Evolutionary conservation across 2,797 vertebrate genomes (phyloP).

Genomic region (Hyperoplus lanceolatus): DNA sequence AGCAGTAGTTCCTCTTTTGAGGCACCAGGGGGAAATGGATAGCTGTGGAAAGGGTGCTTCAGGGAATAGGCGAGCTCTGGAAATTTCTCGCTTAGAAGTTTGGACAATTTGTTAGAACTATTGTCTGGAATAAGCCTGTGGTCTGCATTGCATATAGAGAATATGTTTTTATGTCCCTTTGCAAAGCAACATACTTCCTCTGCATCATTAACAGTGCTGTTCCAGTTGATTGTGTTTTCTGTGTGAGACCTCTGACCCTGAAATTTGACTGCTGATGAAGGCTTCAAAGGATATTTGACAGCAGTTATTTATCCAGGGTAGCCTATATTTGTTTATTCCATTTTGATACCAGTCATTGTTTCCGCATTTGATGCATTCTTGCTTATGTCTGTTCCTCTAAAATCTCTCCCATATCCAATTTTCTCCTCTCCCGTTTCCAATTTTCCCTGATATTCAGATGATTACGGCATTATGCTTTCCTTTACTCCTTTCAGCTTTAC

Average conservation of each 20-base stretch:
- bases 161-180: constrained; percentile 46
- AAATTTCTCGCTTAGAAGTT: constrained; percentile 62
- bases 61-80: constrained; percentile 68
- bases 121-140: constrained; percentile 39
- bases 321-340: constrained; percentile 73
- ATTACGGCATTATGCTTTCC: constrained; percentile 78
- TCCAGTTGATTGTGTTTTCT: constrained; percentile 63
- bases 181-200: constrained; percentile 51
- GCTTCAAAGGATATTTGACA: constrained; percentile 75
- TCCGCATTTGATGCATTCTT: constrained; percentile 78
- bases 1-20: constrained; percentile 82
- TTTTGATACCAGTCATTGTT: constrained; percentile 79
- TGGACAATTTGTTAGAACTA: constrained; percentile 43
- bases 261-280: constrained; percentile 69
- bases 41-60: constrained; percentile 83
- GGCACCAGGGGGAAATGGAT: constrained; percentile 90
- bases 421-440: constrained; percentile 76
- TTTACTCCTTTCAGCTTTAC: constrained; percentile 65
- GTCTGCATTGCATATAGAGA: constrained; percentile 46
- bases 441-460: constrained; percentile 84
- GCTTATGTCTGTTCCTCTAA: constrained; percentile 66
- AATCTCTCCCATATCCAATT: constrained; percentile 79
- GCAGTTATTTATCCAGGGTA: constrained; percentile 70
- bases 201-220: constrained; percentile 61
- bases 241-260: constrained; percentile 74